Percentiles rank a stretch among this genome's conserved stretches.
Evolutionary conservation across 1,140 invertebrate species (phyloP).

Genomic region (Chlorops oryzae): DNA sequence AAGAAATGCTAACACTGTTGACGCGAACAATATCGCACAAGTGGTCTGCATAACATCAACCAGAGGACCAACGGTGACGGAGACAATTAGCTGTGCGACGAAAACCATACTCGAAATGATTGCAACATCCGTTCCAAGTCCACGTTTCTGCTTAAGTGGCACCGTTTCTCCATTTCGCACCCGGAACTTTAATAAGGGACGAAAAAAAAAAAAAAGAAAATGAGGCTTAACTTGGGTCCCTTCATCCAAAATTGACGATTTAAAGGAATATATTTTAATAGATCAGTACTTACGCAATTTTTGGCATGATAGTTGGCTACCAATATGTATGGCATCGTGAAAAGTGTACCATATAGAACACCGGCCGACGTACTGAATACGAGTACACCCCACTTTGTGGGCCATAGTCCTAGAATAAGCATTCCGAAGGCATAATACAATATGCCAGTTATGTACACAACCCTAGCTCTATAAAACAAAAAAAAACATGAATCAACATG

Average conservation of each 20-base stretch:
- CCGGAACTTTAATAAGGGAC: slow-evolving; percentile 48
- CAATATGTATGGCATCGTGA: slow-evolving; percentile 81
- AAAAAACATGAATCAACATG: background rate
- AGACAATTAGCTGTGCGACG: slow-evolving; percentile 71
- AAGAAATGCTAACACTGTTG: slow-evolving; percentile 63
- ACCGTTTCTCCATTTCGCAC: slow-evolving; percentile 49
- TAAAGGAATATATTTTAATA: background rate
- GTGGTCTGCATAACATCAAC: slow-evolving; percentile 63
- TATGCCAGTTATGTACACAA: slow-evolving; percentile 69
- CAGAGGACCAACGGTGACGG: slow-evolving; percentile 64
- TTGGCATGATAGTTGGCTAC: slow-evolving; percentile 74
- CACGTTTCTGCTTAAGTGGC: slow-evolving; percentile 53
- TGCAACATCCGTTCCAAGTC: slow-evolving; percentile 77
- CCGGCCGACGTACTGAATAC: slow-evolving; percentile 69
- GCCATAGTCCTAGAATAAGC: slow-evolving; percentile 63
- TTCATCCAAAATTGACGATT: background rate
- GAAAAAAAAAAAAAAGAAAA: background rate
- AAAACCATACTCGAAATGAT: slow-evolving; percentile 79
- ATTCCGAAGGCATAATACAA: slow-evolving; percentile 70
- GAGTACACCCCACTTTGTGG: slow-evolving; percentile 62
- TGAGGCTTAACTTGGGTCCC: background rate
- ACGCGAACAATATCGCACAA: slow-evolving; percentile 62
- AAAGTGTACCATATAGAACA: slow-evolving; percentile 78
- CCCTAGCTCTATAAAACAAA: slow-evolving; percentile 54
- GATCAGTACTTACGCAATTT: slow-evolving; percentile 55